Conservation (phyloP, 2,888 invertebrate genomes). For the Antheraea yamamai region DNA sequence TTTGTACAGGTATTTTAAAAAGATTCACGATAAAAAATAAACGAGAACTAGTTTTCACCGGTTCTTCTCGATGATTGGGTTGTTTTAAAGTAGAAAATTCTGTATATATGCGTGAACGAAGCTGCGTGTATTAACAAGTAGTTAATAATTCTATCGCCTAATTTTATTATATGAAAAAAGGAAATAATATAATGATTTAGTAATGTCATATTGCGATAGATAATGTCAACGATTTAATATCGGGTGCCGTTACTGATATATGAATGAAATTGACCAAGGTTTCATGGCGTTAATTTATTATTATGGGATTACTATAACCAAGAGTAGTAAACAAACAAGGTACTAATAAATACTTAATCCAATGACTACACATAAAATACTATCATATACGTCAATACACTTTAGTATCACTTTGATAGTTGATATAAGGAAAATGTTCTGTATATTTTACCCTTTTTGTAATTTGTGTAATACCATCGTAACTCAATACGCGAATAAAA, state of each 20-base stretch:
- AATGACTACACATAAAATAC: background rate
- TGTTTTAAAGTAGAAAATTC: no score
- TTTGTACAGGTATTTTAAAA: no score
- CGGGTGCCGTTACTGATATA: background rate
- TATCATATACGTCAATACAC: background rate
- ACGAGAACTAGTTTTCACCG: no score
- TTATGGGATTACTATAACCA: background rate
- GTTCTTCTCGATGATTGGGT: no score
- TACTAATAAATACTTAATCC: background rate
- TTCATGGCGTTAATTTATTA: background rate
- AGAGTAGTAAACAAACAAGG: background rate
- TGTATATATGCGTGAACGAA: no score
- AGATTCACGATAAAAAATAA: no score
- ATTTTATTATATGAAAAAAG: background rate
- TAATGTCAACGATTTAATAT: background rate
- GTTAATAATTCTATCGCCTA: no score
- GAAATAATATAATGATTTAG: background rate
- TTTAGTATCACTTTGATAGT: background rate
- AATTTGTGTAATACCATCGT: background rate
- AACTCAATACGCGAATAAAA: background rate
- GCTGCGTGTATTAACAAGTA: no score
- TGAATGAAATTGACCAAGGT: background rate
- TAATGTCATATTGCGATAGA: no score
- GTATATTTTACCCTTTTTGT: background rate
- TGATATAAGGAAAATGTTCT: background rate